Evolutionary conservation across 2,113 vertebrate species (phyloP).

Genomic region (Xiphophorus hellerii): DNA sequence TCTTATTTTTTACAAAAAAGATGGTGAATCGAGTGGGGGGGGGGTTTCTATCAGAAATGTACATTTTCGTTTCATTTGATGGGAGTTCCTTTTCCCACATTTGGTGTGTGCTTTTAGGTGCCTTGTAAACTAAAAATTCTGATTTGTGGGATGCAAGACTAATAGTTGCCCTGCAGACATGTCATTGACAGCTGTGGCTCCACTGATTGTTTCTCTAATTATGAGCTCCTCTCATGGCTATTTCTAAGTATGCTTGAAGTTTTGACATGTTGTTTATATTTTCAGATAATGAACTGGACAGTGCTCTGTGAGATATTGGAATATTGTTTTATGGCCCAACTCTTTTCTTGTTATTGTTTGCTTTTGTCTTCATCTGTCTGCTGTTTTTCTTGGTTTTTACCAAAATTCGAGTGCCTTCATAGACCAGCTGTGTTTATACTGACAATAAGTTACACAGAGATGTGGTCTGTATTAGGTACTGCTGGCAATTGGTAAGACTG

Average conservation of each 20-base stretch:
- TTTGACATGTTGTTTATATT: neutral
- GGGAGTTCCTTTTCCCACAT: too few species aligned
- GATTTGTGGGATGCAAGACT: neutral
- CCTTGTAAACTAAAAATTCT: too few species aligned
- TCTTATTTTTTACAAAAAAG: too few species aligned
- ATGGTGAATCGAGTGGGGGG: too few species aligned
- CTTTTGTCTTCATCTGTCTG: neutral
- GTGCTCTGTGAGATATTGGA: neutral
- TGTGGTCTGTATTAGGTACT: too few species aligned
- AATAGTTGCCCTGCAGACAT: neutral
- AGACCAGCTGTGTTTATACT: neutral
- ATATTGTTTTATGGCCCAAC: neutral
- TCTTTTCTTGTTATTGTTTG: neutral
- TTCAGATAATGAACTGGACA: neutral
- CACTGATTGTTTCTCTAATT: neutral
- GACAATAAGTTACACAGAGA: neutral
- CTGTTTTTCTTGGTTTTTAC: neutral
- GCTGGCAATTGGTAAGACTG: neutral
- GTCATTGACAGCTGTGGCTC: neutral
- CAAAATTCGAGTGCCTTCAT: neutral
- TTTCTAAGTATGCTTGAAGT: neutral
- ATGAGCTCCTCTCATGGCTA: neutral
- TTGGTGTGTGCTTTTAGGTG: too few species aligned
- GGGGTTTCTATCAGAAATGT: too few species aligned
- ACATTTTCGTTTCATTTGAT: too few species aligned